Evolutionary conservation across 1,140 invertebrate genomes (phyloP).

Genomic region (Eurosta solidaginis): DNA sequence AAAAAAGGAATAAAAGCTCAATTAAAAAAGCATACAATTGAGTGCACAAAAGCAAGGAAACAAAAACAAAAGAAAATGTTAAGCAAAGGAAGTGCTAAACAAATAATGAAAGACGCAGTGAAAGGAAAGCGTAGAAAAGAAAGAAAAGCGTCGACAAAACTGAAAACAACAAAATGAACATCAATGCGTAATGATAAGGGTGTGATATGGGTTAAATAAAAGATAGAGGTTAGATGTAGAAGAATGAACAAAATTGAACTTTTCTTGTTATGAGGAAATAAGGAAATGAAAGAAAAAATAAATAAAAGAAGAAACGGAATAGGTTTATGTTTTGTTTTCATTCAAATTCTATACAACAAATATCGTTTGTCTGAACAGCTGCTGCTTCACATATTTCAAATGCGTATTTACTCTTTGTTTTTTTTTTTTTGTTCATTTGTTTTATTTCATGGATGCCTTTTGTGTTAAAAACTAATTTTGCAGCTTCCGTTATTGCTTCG

Average conservation of each 20-base stretch:
- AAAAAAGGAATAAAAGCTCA: neutral
- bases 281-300: too few relatives aligned
- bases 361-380: too few relatives aligned
- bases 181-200: neutral
- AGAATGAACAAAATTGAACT: neutral
- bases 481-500: neutral
- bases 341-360: too few relatives aligned
- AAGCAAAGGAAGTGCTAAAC: neutral
- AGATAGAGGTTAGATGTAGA: neutral
- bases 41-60: neutral
- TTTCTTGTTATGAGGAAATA: too few relatives aligned
- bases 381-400: neutral
- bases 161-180: conserved; percentile 17
- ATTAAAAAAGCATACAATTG: conserved; percentile 3
- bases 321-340: too few relatives aligned
- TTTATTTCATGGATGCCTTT: neutral
- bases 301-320: too few relatives aligned
- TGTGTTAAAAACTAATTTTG: neutral
- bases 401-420: neutral
- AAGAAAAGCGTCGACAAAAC: neutral
- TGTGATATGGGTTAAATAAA: neutral
- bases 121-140: neutral
- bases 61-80: neutral
- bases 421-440: neutral
- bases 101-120: neutral